Base-by-base conservation (phyloP, 2,797 vertebrate genomes). In the Lithobates sylvaticus region DNA sequence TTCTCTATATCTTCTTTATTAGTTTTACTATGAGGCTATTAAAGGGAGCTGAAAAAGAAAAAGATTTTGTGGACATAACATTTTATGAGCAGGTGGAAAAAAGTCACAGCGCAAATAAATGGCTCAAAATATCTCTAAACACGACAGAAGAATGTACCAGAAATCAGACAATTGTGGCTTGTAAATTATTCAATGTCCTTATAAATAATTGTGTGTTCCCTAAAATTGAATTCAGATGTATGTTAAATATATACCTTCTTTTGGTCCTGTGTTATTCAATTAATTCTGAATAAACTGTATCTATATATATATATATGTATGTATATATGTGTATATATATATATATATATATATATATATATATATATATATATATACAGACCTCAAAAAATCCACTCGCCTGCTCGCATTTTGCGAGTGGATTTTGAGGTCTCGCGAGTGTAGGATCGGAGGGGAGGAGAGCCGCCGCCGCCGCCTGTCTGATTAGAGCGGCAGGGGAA, bases 1-100 rank as follows among this genome's bases (percentile, higher is more conserved):
- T 79, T 68, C 86, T 69, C 70, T 87, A 87, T 87, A 75, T 87
- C 86, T 84, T 87, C 76, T 87, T 87, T 87, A 87, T 87, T 87
- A 84, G 81, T 87, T 87, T 84, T 87, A 84, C 86, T 82, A 84
- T 84, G 76, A 83, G 77, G 86, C 81, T 87, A 87, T 87, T 83
- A 87, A 78, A 87, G 58, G 50, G 39, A 68, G 4, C 75, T 65
- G 58, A 87, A 87, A 78, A 87, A 79, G 86, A 80, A 87, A 84
- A 79, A 78, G 69, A 69, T 71, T 76, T 83, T 78, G 36, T 72
- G 50, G 64, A 80, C 32, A 65, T 78, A 78, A 67, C 32, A 80
- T 87, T 87, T 84, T 84, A 87, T 87, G 81, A 69, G 50, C 34
- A 61, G 44, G 70, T 58, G 47, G 50, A 80, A 87, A 84, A 75